These are phyloP conservation scores for Apamea epomidion DNA, from an alignment of 2,888 invertebrate species.

Conservation along the genomic window DNA sequence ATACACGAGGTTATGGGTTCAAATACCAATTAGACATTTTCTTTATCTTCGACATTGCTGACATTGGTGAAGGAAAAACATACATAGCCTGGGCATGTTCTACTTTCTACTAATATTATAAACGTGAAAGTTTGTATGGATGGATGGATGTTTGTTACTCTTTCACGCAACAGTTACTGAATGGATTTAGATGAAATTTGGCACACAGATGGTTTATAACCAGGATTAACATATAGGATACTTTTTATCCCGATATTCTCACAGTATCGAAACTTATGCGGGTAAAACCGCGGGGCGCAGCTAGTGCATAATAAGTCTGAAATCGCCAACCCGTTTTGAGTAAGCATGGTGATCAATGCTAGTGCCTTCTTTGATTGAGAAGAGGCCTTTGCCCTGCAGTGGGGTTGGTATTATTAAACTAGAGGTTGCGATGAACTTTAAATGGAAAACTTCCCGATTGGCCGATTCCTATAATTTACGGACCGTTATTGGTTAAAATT, in stretches of 20 bases:
- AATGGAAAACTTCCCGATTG: too few relatives aligned
- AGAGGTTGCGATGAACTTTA: not conserved
- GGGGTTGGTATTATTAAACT: not conserved
- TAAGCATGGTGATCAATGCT: not conserved
- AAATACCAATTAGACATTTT: not conserved
- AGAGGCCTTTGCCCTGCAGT: not conserved
- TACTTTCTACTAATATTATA: too few relatives aligned
- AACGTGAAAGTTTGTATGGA: too few relatives aligned
- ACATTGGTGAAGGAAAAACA: not conserved
- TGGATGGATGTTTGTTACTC: too few relatives aligned
- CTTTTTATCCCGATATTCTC: too few relatives aligned
- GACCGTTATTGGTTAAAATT: not conserved
- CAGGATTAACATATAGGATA: too few relatives aligned
- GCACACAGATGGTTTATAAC: too few relatives aligned
- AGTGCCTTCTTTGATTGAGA: not conserved
- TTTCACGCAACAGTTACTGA: too few relatives aligned
- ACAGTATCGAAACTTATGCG: too few relatives aligned
- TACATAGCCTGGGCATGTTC: not conserved
- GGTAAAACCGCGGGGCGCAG: too few relatives aligned
- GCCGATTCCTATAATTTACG: too few relatives aligned
- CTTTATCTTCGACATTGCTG: not conserved
- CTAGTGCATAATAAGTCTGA: not conserved
- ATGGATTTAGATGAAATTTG: too few relatives aligned
- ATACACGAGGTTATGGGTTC: not conserved
- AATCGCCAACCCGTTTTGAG: not conserved